Conservation (phyloP, 2,888 invertebrate species). For the Heliothis peltigera region DNA sequence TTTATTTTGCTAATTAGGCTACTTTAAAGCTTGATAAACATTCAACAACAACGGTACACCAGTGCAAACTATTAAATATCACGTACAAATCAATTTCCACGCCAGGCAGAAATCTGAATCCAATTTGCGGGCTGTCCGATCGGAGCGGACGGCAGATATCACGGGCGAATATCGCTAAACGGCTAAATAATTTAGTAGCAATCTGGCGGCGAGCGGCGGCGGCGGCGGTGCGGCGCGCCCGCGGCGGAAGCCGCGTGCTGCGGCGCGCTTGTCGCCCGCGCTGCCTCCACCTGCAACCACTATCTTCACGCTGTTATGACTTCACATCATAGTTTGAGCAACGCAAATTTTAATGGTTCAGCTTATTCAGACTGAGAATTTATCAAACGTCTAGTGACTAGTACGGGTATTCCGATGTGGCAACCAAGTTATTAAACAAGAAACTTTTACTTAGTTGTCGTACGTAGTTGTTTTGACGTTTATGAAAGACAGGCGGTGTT, state of each 20-base stretch:
- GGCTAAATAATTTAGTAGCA: conserved; percentile 89
- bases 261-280: conserved; percentile 46
- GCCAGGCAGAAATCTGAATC: conserved; percentile 88
- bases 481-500: neutral
- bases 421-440: conserved; percentile 3
- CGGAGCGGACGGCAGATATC: conserved; percentile 84
- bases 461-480: conserved; percentile 4
- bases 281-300: conserved; percentile 34
- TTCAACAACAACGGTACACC: conserved; percentile 44
- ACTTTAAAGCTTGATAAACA: conserved; percentile 50
- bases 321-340: conserved; percentile 25
- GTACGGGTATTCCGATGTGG: neutral
- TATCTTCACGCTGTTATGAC: conserved; percentile 43
- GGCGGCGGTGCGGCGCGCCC: conserved; percentile 65
- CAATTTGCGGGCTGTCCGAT: conserved; percentile 89
- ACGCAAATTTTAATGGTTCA: conserved; percentile 4
- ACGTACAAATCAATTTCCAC: conserved; percentile 88
- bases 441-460: too few species aligned
- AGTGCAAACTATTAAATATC: conserved; percentile 83
- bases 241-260: conserved; percentile 71
- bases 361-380: conserved; percentile 5
- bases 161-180: conserved; percentile 88
- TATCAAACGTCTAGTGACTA: neutral
- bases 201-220: conserved; percentile 74
- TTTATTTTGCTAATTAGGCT: conserved; percentile 51